phyloP scores from a whole-genome alignment of 2,888 invertebrate species.

The Epirrhoe tristata region DNA sequence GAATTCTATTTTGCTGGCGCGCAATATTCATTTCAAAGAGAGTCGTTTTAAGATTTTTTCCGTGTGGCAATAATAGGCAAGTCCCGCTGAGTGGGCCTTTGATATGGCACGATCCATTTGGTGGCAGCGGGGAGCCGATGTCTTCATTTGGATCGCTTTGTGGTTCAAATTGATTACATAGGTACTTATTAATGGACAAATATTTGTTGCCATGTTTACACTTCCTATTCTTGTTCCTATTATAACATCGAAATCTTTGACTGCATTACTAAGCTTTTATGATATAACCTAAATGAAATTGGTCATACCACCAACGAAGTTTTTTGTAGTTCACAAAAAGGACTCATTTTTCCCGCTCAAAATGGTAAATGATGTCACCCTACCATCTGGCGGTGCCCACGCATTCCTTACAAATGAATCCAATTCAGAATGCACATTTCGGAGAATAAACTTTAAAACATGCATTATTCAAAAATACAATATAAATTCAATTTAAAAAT shows the following conservation, averaged over 20 bases:
- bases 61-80: slow-evolving; percentile 55
- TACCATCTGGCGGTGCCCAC: slow-evolving; percentile 34
- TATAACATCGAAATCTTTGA: not conserved
- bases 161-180: slow-evolving; percentile 49
- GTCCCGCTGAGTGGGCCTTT: slow-evolving; percentile 69
- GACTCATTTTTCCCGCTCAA: slow-evolving; percentile 18
- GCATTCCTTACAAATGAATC: slow-evolving; percentile 26
- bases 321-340: slow-evolving; percentile 22
- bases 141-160: slow-evolving; percentile 67
- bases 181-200: slow-evolving; percentile 33
- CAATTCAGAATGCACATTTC: slow-evolving; percentile 26
- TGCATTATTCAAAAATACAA: not conserved
- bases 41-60: slow-evolving; percentile 61
- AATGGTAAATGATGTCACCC: slow-evolving; percentile 32
- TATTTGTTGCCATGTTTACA: slow-evolving; percentile 17
- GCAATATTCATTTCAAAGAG: slow-evolving; percentile 58
- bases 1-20: slow-evolving; percentile 32
- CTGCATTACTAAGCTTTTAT: not conserved
- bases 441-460: slow-evolving; percentile 4
- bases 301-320: slow-evolving; percentile 24
- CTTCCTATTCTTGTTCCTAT: slow-evolving; percentile 2
- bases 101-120: slow-evolving; percentile 63
- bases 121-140: slow-evolving; percentile 69
- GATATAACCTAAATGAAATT: slow-evolving; percentile 12
- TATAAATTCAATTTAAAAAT: not conserved